phyloP scores from a whole-genome alignment of 2,888 invertebrate genomes.

The Strigamia maritima region DNA sequence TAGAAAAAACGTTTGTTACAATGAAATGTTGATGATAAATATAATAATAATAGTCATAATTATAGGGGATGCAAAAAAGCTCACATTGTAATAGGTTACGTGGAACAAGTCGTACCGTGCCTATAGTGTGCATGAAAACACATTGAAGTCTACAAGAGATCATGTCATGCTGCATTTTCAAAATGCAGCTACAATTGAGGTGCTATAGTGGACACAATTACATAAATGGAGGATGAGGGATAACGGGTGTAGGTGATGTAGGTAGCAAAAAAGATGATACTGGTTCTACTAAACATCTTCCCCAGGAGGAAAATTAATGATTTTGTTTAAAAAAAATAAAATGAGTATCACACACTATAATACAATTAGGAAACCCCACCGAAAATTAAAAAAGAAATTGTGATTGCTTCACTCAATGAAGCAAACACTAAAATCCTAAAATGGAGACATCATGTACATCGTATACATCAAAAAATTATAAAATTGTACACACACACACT shows the following conservation, averaged over 20 bases:
- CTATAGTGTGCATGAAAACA: constrained; percentile 30
- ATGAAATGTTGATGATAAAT: constrained; percentile 16
- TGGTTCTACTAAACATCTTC: constrained; percentile 7
- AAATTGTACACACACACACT: constrained; percentile 31
- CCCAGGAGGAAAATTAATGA: constrained; percentile 30
- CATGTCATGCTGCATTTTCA: constrained; percentile 20
- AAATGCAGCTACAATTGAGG: neutral
- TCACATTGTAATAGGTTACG: constrained; percentile 30
- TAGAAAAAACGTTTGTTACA: constrained; percentile 14
- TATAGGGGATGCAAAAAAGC: constrained; percentile 30
- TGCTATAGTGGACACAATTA: constrained; percentile 11
- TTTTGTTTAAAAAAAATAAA: neutral
- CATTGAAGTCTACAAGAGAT: constrained; percentile 31
- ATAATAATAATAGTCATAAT: constrained; percentile 10
- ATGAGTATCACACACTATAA: constrained; percentile 32
- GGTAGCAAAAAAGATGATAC: constrained; percentile 34
- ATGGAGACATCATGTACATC: constrained; percentile 37
- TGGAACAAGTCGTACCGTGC: constrained; percentile 34
- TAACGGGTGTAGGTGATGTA: constrained; percentile 35
- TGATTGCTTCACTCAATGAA: constrained; percentile 9
- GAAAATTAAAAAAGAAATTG: neutral
- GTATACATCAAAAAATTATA: constrained; percentile 38
- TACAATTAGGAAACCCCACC: constrained; percentile 30
- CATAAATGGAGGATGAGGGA: constrained; percentile 19
- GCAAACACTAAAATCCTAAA: constrained; percentile 5